Percentiles rank a stretch among this genome's conserved stretches.
These are phyloP conservation scores for Pagrus major DNA, from an alignment of 2,113 vertebrate species.

Conservation along the genomic window DNA sequence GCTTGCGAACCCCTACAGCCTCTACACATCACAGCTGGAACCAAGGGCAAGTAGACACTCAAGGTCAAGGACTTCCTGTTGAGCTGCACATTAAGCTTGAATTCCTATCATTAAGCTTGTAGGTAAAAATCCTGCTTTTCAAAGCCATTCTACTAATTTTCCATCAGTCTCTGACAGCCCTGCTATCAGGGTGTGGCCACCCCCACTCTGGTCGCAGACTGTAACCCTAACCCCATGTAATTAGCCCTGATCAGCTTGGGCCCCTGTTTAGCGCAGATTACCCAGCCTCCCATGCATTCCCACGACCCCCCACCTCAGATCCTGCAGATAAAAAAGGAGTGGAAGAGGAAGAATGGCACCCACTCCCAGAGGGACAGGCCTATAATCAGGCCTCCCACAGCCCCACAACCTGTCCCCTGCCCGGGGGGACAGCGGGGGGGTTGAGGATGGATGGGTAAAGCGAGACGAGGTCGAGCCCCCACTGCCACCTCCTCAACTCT, in stretches of 20 bases:
- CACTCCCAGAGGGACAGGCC: constrained; percentile 60
- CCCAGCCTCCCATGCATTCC: constrained; percentile 55
- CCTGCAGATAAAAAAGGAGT: constrained; percentile 56
- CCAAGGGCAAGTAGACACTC: constrained; percentile 18
- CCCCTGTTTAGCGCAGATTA: constrained; percentile 70
- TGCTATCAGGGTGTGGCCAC: constrained; percentile 32
- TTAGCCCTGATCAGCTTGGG: constrained; percentile 66
- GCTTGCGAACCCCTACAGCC: constrained; percentile 18
- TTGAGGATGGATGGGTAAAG: constrained; percentile 22
- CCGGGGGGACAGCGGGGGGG: constrained; percentile 7
- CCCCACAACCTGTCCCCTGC: constrained; percentile 59
- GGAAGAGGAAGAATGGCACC: constrained; percentile 62
- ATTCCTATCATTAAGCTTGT: not conserved
- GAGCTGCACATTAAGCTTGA: not conserved
- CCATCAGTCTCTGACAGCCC: not conserved
- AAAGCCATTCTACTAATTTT: not conserved
- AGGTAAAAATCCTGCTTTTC: not conserved
- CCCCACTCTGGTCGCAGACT: constrained; percentile 30
- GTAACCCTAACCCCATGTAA: constrained; percentile 71
- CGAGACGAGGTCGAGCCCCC: constrained; percentile 30
- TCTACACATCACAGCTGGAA: constrained; percentile 1
- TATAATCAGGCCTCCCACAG: constrained; percentile 72
- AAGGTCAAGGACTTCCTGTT: constrained; percentile 38
- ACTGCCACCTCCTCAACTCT: not conserved
- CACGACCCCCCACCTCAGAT: constrained; percentile 36